Percentiles rank a stretch among this genome's conserved stretches.
Conservation (phyloP, 2,113 vertebrate species). For the Telmatochromis sp. region DNA sequence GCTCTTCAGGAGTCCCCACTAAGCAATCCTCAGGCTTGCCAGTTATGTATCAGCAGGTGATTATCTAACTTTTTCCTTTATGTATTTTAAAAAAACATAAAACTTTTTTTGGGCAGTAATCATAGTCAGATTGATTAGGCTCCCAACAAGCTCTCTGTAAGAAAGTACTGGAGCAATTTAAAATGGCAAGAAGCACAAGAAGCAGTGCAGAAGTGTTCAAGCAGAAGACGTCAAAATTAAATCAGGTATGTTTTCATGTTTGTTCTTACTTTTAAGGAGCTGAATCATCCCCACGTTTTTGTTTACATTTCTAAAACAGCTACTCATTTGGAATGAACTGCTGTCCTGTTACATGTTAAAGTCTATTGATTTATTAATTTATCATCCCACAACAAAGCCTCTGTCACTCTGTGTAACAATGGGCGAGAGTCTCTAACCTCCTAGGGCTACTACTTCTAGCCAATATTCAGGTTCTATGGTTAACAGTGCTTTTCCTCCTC, state of each 20-base stretch:
- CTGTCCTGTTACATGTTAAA: neutral
- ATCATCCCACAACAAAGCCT: neutral
- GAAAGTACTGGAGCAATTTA: neutral
- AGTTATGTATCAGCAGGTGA: neutral
- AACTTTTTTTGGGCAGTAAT: neutral
- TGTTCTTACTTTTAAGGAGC: neutral
- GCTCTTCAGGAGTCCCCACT: neutral
- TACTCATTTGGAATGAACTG: neutral
- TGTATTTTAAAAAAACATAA: neutral
- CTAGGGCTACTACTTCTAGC: neutral
- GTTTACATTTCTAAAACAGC: neutral
- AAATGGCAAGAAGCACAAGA: neutral
- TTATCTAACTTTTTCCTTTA: neutral
- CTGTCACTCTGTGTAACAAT: neutral
- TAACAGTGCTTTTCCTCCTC: neutral
- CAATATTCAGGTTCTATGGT: neutral
- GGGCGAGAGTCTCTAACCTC: neutral
- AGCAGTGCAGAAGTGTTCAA: neutral
- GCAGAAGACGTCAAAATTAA: neutral
- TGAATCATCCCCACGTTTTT: neutral
- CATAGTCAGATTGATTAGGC: neutral
- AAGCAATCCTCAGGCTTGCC: neutral
- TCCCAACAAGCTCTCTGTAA: neutral
- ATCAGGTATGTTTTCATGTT: neutral
- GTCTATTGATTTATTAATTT: neutral